These are phyloP conservation scores for Hymenochirus boettgeri DNA, from an alignment of 2,113 vertebrate species.

Conservation along the genomic window DNA sequence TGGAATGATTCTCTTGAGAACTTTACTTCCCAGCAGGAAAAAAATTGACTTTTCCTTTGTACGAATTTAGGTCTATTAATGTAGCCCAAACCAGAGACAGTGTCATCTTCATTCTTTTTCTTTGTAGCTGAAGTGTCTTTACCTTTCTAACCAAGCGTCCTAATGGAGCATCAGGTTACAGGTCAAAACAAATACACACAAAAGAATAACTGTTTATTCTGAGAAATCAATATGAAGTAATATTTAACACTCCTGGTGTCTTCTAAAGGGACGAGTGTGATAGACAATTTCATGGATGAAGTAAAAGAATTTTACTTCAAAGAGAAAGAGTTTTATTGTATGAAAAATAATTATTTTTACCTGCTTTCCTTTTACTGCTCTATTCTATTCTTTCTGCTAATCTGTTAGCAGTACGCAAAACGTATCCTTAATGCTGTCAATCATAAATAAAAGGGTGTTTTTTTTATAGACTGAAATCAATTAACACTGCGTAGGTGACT, in stretches of 20 bases:
- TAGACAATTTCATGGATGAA: too few relatives aligned
- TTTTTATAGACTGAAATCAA: too few relatives aligned
- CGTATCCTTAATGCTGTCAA: too few relatives aligned
- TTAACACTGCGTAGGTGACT: too few relatives aligned
- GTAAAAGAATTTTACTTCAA: too few relatives aligned
- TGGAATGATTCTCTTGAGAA: conserved; percentile 66
- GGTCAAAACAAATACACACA: conserved; percentile 58
- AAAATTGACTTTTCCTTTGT: conserved; percentile 62
- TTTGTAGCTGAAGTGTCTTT: conserved; percentile 62
- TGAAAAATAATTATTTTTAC: too few relatives aligned
- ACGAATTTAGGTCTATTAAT: conserved; percentile 71
- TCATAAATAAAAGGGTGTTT: too few relatives aligned
- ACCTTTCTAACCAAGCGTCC: conserved; percentile 55
- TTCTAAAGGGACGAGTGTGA: too few relatives aligned
- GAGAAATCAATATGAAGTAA: conserved; percentile 56
- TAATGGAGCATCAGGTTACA: conserved; percentile 63
- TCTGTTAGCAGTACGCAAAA: too few relatives aligned
- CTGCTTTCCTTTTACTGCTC: too few relatives aligned
- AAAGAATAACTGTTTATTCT: conserved; percentile 54
- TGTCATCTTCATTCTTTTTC: conserved; percentile 64
- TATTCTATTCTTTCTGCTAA: too few relatives aligned
- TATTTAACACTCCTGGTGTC: conserved; percentile 51
- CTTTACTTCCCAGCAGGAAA: conserved; percentile 70
- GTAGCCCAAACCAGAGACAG: conserved; percentile 60
- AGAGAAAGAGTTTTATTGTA: too few relatives aligned